Evolutionary conservation across 2,797 vertebrate genomes (phyloP).

Genomic region (Novumbra hubbsi): DNA sequence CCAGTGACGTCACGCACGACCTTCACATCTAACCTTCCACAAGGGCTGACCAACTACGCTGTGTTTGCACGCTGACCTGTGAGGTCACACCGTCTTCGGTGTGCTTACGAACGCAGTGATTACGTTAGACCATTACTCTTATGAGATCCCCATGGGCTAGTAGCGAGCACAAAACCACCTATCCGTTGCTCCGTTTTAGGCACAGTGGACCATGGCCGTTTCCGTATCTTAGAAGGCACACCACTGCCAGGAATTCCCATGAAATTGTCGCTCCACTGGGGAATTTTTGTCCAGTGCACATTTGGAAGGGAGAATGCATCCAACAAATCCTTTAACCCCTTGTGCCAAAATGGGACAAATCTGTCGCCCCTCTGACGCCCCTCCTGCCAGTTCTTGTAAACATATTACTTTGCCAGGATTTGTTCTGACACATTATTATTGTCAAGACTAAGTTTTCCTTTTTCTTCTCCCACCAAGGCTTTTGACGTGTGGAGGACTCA

Average conservation of each 20-base stretch:
- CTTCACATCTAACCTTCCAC: background rate
- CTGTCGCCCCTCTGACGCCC: background rate
- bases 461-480: background rate
- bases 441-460: background rate
- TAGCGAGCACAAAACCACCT: background rate
- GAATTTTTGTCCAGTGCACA: background rate
- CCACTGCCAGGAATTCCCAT: background rate
- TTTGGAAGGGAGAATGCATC: background rate
- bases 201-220: no score
- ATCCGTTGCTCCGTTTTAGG: no score
- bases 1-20: background rate
- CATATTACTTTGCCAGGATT: background rate
- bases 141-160: background rate
- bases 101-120: background rate
- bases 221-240: background rate
- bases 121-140: background rate
- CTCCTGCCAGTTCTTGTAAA: background rate
- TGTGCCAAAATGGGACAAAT: no score
- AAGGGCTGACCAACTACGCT: background rate
- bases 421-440: conserved; percentile 17
- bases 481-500: background rate
- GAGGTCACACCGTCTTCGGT: background rate
- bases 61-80: background rate
- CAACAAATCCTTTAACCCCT: no score
- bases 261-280: background rate